phyloP scores from a whole-genome alignment of 2,797 vertebrate species.

The Garrulus glandarius region DNA sequence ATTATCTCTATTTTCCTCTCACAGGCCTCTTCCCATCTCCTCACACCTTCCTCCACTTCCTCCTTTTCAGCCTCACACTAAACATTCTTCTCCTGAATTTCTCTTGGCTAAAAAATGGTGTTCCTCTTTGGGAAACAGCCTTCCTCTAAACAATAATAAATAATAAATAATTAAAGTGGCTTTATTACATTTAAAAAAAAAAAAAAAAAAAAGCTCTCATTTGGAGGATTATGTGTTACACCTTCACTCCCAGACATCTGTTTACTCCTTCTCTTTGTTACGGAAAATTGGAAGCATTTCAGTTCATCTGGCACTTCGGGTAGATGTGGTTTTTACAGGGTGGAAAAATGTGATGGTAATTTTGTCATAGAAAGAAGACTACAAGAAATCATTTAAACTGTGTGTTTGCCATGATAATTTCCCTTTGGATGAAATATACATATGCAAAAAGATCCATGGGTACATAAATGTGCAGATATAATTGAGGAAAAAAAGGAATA shows the following conservation, averaged over 20 bases:
- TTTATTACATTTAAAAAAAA: background rate
- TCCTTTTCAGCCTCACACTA: background rate
- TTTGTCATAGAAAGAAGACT: background rate
- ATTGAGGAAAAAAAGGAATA: background rate
- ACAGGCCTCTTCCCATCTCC: background rate
- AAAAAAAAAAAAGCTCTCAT: background rate
- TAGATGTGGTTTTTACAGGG: background rate
- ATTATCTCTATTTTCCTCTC: background rate
- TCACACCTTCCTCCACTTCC: background rate
- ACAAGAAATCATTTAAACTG: background rate
- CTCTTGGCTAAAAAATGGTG: background rate
- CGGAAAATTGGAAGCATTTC: background rate
- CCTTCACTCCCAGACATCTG: background rate
- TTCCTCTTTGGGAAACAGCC: background rate
- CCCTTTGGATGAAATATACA: background rate
- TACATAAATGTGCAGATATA: background rate
- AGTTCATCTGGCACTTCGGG: background rate
- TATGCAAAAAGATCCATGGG: background rate
- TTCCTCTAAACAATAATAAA: background rate
- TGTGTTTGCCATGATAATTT: background rate
- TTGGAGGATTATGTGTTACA: background rate
- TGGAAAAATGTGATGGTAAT: background rate
- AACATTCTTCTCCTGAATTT: background rate
- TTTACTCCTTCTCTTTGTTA: background rate
- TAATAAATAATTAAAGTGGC: background rate